Percentiles rank a stretch among this genome's conserved stretches.
phyloP scores from a whole-genome alignment of 2,888 invertebrate species.

The Peribatodes rhomboidaria region DNA sequence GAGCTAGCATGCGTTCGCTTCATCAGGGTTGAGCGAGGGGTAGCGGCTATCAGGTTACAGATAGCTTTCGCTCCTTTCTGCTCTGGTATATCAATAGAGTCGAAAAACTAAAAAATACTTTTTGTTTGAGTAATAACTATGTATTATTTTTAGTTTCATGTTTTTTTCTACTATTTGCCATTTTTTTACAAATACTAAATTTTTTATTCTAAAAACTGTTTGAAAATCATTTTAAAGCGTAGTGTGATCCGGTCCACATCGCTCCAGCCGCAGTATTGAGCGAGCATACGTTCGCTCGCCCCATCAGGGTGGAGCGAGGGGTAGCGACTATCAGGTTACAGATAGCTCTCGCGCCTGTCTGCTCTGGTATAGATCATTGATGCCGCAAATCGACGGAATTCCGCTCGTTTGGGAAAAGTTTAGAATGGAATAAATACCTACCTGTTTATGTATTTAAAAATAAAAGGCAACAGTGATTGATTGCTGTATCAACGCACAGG shows the following conservation, averaged over 20 bases:
- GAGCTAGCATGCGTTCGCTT: constrained; percentile 72
- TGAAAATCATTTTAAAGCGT: too few relatives aligned
- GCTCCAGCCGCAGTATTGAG: constrained; percentile 65
- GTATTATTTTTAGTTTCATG: too few relatives aligned
- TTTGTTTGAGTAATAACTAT: too few relatives aligned
- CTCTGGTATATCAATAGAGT: constrained; percentile 64
- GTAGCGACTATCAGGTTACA: constrained; percentile 67
- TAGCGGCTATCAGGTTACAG: constrained; percentile 67
- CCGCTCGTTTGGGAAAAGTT: constrained; percentile 14
- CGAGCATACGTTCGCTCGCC: constrained; percentile 69
- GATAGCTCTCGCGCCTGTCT: constrained; percentile 65
- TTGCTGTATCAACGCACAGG: too few relatives aligned
- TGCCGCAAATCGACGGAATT: constrained; percentile 37
- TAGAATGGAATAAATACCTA: not conserved
- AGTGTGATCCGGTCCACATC: too few relatives aligned
- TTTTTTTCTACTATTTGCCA: too few relatives aligned
- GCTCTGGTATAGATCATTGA: constrained; percentile 63
- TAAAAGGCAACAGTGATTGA: too few relatives aligned
- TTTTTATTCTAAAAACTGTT: too few relatives aligned
- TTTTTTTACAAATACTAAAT: too few relatives aligned
- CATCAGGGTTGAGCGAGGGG: constrained; percentile 43
- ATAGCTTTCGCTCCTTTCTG: constrained; percentile 65
- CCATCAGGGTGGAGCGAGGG: constrained; percentile 42
- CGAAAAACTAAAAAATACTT: too few relatives aligned
- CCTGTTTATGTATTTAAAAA: too few relatives aligned